Evolutionary conservation across 2,888 invertebrate genomes (phyloP).

Genomic region (Cryptophagus acutangulus): DNA sequence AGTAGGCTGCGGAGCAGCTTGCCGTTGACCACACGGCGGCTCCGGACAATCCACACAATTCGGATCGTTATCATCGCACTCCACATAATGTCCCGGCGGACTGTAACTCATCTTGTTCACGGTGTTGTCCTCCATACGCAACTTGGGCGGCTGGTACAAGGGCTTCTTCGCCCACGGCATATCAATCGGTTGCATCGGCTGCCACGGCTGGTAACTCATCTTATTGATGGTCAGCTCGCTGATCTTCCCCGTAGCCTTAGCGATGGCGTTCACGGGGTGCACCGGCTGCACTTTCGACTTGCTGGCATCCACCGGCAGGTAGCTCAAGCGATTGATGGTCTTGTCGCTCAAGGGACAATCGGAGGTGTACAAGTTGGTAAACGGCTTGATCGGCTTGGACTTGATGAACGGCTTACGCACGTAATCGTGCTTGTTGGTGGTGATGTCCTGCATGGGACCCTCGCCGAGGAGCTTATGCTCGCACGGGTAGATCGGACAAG

Average conservation of each 20-base stretch:
- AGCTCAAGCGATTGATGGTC: slow-evolving; percentile 57
- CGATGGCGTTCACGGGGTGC: slow-evolving; percentile 36
- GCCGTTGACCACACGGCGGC: slow-evolving; percentile 29
- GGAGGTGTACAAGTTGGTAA: slow-evolving; percentile 40
- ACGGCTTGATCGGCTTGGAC: slow-evolving; percentile 45
- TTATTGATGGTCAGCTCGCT: slow-evolving; percentile 43
- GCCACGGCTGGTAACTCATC: slow-evolving; percentile 51
- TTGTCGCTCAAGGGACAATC: slow-evolving; percentile 48
- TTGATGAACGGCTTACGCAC: slow-evolving; percentile 58
- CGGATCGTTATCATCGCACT: slow-evolving; percentile 53
- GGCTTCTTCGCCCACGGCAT: slow-evolving; percentile 47
- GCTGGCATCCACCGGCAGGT: slow-evolving; percentile 47
- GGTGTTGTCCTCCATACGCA: slow-evolving; percentile 55
- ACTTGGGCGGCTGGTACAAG: slow-evolving; percentile 45
- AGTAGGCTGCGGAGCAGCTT: slow-evolving; percentile 23
- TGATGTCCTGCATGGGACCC: slow-evolving; percentile 66
- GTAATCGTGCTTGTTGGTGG: slow-evolving; percentile 70
- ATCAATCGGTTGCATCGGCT: slow-evolving; percentile 41
- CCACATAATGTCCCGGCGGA: slow-evolving; percentile 56
- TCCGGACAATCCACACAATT: slow-evolving; percentile 50
- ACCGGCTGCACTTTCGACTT: slow-evolving; percentile 39
- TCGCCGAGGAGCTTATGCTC: slow-evolving; percentile 59
- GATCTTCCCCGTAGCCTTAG: slow-evolving; percentile 38
- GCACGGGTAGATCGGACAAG: slow-evolving; percentile 56
- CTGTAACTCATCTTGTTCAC: slow-evolving; percentile 58